Conservation (phyloP, 1,140 invertebrate genomes). For the Linepithema humile region DNA sequence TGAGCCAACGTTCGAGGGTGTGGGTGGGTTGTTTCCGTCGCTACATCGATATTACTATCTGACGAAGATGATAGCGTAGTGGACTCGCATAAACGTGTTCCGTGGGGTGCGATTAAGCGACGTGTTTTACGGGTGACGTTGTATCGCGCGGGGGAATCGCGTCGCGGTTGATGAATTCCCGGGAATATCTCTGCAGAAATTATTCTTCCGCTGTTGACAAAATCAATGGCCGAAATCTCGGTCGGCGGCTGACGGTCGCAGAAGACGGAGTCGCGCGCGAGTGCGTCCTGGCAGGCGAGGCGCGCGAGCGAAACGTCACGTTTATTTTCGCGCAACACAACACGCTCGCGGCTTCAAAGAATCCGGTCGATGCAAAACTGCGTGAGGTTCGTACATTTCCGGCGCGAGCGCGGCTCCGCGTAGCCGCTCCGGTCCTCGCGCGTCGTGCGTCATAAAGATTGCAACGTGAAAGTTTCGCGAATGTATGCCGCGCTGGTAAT, state of each 20-base stretch:
- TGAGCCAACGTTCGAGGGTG: slow-evolving; percentile 46
- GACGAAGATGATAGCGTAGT: slow-evolving; percentile 43
- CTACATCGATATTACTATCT: slow-evolving; percentile 55
- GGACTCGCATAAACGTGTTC: neutral
- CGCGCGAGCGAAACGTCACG: slow-evolving; percentile 28
- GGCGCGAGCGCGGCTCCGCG: slow-evolving; percentile 10
- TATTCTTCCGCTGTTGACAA: slow-evolving; percentile 47
- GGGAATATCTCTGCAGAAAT: slow-evolving; percentile 8
- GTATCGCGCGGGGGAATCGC: slow-evolving; percentile 27
- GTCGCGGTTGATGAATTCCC: slow-evolving; percentile 35
- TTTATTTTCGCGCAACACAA: slow-evolving; percentile 46
- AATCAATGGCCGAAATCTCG: slow-evolving; percentile 38
- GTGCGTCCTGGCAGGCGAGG: no score
- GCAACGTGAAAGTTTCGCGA: slow-evolving; percentile 49
- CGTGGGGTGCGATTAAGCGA: slow-evolving; percentile 8
- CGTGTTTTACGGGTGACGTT: slow-evolving; percentile 21
- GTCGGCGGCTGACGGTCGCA: neutral
- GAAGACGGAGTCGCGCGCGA: no score
- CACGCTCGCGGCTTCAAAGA: slow-evolving; percentile 26
- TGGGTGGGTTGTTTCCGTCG: slow-evolving; percentile 34
- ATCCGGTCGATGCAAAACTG: slow-evolving; percentile 33
- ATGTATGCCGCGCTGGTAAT: slow-evolving; percentile 40
- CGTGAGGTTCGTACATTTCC: slow-evolving; percentile 61
- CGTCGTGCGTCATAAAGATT: slow-evolving; percentile 60
- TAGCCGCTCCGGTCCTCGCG: neutral